Evolutionary conservation across 2,888 invertebrate genomes (phyloP), one percentile per base, ranked within the genome.

Genomic region (Andrena praecox): DNA sequence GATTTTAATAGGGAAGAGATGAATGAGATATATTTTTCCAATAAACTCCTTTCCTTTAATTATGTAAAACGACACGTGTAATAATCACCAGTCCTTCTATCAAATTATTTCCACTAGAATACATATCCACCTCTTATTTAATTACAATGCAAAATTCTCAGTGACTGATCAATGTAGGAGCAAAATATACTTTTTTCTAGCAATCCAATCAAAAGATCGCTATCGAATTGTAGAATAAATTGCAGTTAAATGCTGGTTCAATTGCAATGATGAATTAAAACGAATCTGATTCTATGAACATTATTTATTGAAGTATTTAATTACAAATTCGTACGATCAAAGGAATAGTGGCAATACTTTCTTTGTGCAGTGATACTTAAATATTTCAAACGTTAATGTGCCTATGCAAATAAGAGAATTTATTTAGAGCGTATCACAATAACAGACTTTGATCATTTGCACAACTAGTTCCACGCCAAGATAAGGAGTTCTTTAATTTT

Each of bases 401-500:
- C 12, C 42, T 42, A 42, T 16, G 16, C 12, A 42, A 24, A n/a
- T 16, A 1, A 0, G 1, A 48, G 70, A 59, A 31, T 24, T 27
- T 12, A 29, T 48, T 59, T 8, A 12, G 42, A 0, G 8, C 16
- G 29, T 48, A 24, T 31, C 8, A 16, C 10, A 29, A 24, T 48
- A 42, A 42, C 16, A 42, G 42, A 66, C 20, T n/a, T 5, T 66
- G 66, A 66, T 50, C 66, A n/a, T 27, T 66, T 50, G 20, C 29
- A 10, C 50, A 66, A 66, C 42, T 42, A 16, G 42, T 66, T 50
- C 5, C 50, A 8, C 20, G 48, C 5, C 20, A 2, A 63, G 68
- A 78, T 77, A 78, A 68, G 16, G 12, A 10, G 29, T 27, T 42
- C 62, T 76, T 67, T 52, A 24, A 48, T 7, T 63, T 31, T 67